Conservation (phyloP, 30 jellyfish, hydroid and myxozoan species). For the Haliclystus octoradiatus region DNA sequence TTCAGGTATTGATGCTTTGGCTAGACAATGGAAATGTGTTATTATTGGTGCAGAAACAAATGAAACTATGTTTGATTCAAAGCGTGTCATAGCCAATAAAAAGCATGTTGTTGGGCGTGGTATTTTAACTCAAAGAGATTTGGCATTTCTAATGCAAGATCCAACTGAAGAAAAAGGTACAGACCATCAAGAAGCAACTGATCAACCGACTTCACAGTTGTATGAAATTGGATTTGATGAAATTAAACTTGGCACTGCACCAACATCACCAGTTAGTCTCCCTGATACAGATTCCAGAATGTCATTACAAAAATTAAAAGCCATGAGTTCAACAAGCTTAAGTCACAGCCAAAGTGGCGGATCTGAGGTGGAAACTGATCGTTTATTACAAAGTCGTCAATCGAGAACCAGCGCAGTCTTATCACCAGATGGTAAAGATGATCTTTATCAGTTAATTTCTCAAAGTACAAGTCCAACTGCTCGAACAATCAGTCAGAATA, state of each 20-base stretch:
- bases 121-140: slow-evolving; percentile 62
- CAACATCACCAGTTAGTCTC: neutral
- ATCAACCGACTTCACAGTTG: neutral
- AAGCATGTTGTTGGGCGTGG: slow-evolving; percentile 99
- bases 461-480: neutral
- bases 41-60: slow-evolving; percentile 81
- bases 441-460: neutral
- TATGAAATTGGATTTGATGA: neutral
- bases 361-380: neutral
- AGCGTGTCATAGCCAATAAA: slow-evolving; percentile 4
- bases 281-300: neutral
- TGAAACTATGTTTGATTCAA: slow-evolving; percentile 49
- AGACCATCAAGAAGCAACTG: neutral
- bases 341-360: neutral
- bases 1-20: slow-evolving; percentile 79
- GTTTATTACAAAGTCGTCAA: neutral
- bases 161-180: neutral
- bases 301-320: neutral
- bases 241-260: neutral
- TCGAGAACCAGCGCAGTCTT: neutral
- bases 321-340: neutral
- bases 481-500: too few species aligned
- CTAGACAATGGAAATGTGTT: slow-evolving; percentile 97
- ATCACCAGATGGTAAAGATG: neutral
- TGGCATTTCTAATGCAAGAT: slow-evolving; percentile 55